phyloP scores from a whole-genome alignment of 2,888 invertebrate species.

The Cheilosia scutellata region DNA sequence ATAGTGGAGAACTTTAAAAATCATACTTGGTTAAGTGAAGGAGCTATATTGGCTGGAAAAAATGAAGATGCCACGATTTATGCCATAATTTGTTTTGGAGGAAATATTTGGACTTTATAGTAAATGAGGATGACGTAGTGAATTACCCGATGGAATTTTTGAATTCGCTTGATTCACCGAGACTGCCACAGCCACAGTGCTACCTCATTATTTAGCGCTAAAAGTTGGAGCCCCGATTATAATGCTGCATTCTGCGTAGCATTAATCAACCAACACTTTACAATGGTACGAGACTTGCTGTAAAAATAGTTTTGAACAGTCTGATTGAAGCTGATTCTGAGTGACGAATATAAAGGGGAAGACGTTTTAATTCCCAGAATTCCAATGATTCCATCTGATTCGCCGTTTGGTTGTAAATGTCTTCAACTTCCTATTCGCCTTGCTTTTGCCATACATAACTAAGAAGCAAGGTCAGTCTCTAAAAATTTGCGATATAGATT shows the following conservation, averaged over 20 bases:
- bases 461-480: neutral
- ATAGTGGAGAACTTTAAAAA: neutral
- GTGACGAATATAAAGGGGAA: neutral
- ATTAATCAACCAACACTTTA: constrained; percentile 10
- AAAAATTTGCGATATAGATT: no score
- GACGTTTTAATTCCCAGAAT: constrained; percentile 5
- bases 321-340: neutral
- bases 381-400: constrained; percentile 15
- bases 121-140: no score
- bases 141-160: no score
- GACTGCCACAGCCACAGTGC: no score
- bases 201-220: constrained; percentile 7
- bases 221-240: constrained; percentile 7
- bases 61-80: neutral
- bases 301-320: no score
- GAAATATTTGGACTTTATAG: no score
- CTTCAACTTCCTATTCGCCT: neutral
- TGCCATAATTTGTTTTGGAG: no score
- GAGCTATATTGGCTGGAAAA: constrained; percentile 3
- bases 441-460: constrained; percentile 1
- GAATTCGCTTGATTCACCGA: no score
- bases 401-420: neutral
- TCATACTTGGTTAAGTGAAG: constrained; percentile 7
- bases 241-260: neutral
- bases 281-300: constrained; percentile 6